These are phyloP conservation scores for Plecturocebus donacophilus DNA, from an alignment of 2,113 vertebrate species.

Conservation along the genomic window DNA sequence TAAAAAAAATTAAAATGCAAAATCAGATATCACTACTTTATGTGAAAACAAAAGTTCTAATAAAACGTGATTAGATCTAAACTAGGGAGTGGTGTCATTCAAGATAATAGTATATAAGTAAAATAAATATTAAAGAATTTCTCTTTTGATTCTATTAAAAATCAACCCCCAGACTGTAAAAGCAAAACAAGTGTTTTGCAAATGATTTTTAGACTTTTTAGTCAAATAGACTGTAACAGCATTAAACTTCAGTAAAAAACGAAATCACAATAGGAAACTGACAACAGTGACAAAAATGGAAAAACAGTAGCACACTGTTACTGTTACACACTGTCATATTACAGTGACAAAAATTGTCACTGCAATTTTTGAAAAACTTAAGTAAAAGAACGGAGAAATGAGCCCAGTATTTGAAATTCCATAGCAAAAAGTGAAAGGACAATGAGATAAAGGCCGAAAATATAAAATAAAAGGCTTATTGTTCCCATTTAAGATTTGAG, in stretches of 20 bases:
- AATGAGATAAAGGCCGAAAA: slow-evolving; percentile 18
- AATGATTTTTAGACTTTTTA: not conserved
- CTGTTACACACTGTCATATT: too few species aligned
- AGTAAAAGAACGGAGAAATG: not conserved
- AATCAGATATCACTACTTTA: not conserved
- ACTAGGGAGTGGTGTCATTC: not conserved
- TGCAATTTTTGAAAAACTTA: not conserved
- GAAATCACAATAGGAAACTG: not conserved
- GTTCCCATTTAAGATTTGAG: not conserved
- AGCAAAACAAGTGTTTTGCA: not conserved
- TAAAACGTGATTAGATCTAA: not conserved
- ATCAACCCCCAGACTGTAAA: not conserved
- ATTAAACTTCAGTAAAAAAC: not conserved
- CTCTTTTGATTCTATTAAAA: slow-evolving; percentile 22
- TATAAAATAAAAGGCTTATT: not conserved
- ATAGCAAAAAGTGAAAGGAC: not conserved
- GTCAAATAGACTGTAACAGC: not conserved
- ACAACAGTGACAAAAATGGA: not conserved
- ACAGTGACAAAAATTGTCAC: too few species aligned
- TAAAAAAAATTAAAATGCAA: not conserved
- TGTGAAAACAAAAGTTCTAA: not conserved
- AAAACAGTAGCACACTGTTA: not conserved
- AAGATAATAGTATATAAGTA: not conserved
- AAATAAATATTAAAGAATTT: not conserved
- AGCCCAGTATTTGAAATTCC: not conserved